Conservation (phyloP, 2,797 vertebrate species). For the Aselliscus stoliczkanus region DNA sequence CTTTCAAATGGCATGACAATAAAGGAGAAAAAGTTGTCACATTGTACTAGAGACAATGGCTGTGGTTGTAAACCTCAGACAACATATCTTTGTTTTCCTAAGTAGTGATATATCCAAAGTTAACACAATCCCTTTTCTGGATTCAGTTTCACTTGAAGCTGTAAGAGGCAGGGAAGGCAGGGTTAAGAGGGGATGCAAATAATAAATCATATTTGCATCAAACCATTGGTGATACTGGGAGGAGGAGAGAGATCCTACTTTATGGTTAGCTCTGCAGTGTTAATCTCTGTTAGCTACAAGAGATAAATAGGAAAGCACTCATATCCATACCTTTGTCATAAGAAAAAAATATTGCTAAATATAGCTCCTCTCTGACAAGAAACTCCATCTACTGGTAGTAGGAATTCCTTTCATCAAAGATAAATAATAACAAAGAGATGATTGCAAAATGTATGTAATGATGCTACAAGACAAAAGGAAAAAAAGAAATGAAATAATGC, state of each 20-base stretch:
- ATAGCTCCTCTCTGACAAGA: not conserved
- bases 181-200: not conserved
- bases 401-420: not conserved
- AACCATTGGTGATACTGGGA: not conserved
- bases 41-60: not conserved
- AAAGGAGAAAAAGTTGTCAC: not conserved
- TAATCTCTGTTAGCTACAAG: not conserved
- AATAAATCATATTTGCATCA: not conserved
- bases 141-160: not conserved
- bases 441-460: not conserved
- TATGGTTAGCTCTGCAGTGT: not conserved
- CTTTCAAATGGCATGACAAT: not conserved
- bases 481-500: not conserved
- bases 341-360: not conserved
- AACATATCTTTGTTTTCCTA: not conserved
- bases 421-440: not conserved
- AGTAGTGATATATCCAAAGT: not conserved
- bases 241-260: not conserved
- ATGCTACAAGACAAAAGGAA: not conserved
- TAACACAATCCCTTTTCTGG: not conserved
- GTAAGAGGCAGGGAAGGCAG: not conserved
- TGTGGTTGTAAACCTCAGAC: not conserved
- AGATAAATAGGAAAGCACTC: not conserved
- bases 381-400: not conserved
- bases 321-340: not conserved